phyloP scores from a whole-genome alignment of 2,888 invertebrate genomes.

The Morpho deidamia region DNA sequence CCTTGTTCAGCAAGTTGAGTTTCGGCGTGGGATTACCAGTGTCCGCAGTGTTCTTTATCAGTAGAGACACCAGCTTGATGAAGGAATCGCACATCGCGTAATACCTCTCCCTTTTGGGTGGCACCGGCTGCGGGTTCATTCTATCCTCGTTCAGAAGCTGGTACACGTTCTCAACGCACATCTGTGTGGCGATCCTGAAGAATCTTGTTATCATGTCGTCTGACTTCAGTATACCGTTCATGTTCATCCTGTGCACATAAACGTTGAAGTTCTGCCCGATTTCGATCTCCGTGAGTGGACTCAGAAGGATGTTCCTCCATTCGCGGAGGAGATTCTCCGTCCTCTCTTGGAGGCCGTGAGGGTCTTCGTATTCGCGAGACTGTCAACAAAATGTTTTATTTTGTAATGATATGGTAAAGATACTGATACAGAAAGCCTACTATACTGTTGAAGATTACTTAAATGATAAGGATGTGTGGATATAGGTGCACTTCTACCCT shows the following conservation, averaged over 20 bases:
- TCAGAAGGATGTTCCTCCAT: conserved; percentile 95
- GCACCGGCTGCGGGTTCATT: conserved; percentile 80
- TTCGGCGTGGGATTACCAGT: conserved; percentile 95
- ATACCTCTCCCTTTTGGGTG: conserved; percentile 88
- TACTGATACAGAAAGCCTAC: too few species aligned
- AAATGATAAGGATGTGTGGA: too few species aligned
- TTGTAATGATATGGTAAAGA: not conserved
- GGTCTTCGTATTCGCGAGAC: conserved; percentile 91
- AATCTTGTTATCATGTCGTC: conserved; percentile 98
- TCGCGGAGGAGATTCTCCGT: conserved; percentile 96
- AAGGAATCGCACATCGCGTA: conserved; percentile 97
- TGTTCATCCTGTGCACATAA: conserved; percentile 98
- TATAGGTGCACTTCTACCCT: too few species aligned
- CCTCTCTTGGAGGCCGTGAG: conserved; percentile 95
- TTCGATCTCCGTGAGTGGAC: conserved; percentile 88
- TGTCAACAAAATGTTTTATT: not conserved
- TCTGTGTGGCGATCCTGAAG: conserved; percentile 96
- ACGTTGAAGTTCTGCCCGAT: conserved; percentile 94
- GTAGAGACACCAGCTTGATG: conserved; percentile 93
- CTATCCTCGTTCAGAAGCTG: conserved; percentile 87
- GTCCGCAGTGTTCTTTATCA: conserved; percentile 97
- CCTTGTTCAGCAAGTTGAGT: conserved; percentile 97
- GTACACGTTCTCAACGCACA: conserved; percentile 97
- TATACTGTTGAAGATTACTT: too few species aligned
- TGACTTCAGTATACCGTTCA: conserved; percentile 92